A percentile compares a stretch with the other conserved stretches of the same genome.
These are phyloP conservation scores for Magallana ariakensis DNA, from an alignment of 1,140 invertebrate genomes.

Conservation along the genomic window DNA sequence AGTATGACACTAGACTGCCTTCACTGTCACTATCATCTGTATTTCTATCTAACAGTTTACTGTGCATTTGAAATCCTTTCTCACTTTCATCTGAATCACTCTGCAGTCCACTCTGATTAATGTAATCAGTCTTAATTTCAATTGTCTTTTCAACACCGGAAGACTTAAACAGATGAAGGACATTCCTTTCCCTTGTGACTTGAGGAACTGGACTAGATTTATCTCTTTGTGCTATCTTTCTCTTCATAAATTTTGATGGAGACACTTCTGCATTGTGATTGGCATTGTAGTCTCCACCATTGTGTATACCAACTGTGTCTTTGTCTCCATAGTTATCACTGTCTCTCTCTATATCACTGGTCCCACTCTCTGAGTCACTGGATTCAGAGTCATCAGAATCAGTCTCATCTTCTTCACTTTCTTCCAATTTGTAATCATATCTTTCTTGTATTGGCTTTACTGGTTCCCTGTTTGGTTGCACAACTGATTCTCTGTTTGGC, in stretches of 20 bases:
- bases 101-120: neutral
- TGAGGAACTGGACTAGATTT: slow-evolving; percentile 48
- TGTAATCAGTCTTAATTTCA: slow-evolving; percentile 19
- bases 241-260: slow-evolving; percentile 57
- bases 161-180: neutral
- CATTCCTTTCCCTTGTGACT: slow-evolving; percentile 43
- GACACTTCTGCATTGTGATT: slow-evolving; percentile 17
- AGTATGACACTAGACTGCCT: slow-evolving; percentile 53
- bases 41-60: slow-evolving; percentile 51
- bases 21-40: slow-evolving; percentile 46
- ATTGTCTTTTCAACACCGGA: neutral
- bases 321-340: slow-evolving; percentile 44
- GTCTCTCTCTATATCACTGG: neutral
- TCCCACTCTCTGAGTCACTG: slow-evolving; percentile 47
- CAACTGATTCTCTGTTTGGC: neutral
- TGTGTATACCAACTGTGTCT: neutral
- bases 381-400: slow-evolving; percentile 46
- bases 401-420: slow-evolving; percentile 34
- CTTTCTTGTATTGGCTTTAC: neutral
- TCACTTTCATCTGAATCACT: slow-evolving; percentile 47
- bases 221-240: slow-evolving; percentile 54
- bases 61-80: slow-evolving; percentile 56
- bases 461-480: neutral
- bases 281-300: neutral
- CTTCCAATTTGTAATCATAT: neutral